Evolutionary conservation across 2,797 vertebrate species (phyloP), one percentile per base, ranked within the genome.

Genomic region (Micropoecilia bifurca): DNA sequence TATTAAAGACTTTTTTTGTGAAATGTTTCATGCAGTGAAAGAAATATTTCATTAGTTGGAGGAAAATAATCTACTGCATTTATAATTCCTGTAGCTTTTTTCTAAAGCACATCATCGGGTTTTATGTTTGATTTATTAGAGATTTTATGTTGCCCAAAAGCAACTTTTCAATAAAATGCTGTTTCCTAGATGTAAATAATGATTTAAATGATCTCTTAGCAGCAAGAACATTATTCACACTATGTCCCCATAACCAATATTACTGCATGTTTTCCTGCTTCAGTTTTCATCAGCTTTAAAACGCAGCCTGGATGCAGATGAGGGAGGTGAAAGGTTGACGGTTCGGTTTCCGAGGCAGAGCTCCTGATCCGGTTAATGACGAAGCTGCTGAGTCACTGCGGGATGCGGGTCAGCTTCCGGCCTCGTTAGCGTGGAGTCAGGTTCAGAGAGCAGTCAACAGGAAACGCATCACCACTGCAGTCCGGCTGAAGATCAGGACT

Each of bases 361-460:
- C 41, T 53, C 55, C 71, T 71, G 50, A 66, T 80, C 0, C 33
- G 74, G 78, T 55, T 71, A 83, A 55, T 72, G 50, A 73, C 41
- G 0, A 55, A 79, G 13, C 36, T 22, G 14, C 80, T 48, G 79
- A 81, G 46, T 82, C 73, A 63, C 66, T 10, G 69, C 72, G 45
- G 73, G 75, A 80, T 22, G 5, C 46, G 63, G 78, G 59, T 39
- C 47, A 43, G 76, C 53, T 55, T 71, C 68, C 1, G 61, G 55
- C 33, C 63, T 78, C 61, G 53, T 76, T 77, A 77, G 73, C 46
- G 74, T 59, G 20, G 45, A 20, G 59, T 80, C 45, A 3, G n/a
- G 6, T 81, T 88, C 78, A 80, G 71, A 82, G 84, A 80, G 53
- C 73, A 76, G 1, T 53, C 77, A 74, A 74, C 59, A 81, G 66